Conservation (phyloP, 2,888 invertebrate genomes). For the Spilosoma lubricipeda region DNA sequence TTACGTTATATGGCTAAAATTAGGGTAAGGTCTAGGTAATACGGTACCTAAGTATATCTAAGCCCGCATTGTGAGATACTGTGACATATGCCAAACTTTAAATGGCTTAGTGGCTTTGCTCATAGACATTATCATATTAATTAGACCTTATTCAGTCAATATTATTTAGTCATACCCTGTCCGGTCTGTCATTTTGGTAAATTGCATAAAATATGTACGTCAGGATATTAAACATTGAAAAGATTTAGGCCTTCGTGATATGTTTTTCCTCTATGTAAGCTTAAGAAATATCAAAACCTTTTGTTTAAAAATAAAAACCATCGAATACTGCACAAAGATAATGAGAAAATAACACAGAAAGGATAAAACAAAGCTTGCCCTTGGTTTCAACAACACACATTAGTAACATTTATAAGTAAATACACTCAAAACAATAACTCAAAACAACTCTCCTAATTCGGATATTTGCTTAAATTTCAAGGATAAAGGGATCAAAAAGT, state of each 20-base stretch:
- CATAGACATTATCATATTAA: neutral
- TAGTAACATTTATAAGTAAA: conserved; percentile 44
- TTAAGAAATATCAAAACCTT: neutral
- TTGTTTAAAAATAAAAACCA: neutral
- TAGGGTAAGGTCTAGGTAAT: neutral
- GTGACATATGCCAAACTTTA: neutral
- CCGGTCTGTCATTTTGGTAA: neutral
- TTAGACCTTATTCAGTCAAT: neutral
- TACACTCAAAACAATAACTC: conserved; percentile 47
- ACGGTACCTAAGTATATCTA: neutral
- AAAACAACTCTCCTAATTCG: conserved; percentile 59
- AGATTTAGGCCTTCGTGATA: neutral
- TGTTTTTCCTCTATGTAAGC: neutral
- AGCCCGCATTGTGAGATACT: neutral
- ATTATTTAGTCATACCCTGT: neutral
- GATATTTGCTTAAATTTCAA: conserved; percentile 60
- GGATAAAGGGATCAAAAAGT: conserved; percentile 69
- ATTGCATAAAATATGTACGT: neutral
- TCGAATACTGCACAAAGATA: neutral
- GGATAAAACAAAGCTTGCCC: conserved; percentile 4
- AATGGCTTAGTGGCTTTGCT: neutral
- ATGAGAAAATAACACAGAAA: neutral
- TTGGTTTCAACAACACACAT: conserved; percentile 13
- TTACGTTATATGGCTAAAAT: too few species aligned
- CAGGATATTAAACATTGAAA: neutral